A percentile compares a stretch with the other conserved stretches of the same genome.
These are phyloP conservation scores for Crax fasciolata DNA, from an alignment of 2,797 vertebrate species.

Conservation along the genomic window DNA sequence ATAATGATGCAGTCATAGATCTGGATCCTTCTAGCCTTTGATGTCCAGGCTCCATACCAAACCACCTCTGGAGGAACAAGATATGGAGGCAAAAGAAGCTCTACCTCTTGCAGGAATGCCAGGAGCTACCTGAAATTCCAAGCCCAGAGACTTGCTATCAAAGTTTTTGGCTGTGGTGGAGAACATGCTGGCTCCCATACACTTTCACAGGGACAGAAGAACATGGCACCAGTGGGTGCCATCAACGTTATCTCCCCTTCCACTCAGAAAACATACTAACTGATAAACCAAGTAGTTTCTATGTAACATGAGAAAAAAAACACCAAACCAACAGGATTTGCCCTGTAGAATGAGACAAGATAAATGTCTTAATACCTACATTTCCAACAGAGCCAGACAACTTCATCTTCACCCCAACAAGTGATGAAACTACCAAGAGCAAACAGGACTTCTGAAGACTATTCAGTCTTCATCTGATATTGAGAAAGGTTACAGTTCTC, in stretches of 20 bases:
- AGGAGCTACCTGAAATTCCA: not conserved
- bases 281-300: not conserved
- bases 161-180: not conserved
- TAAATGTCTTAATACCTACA: not conserved
- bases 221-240: not conserved
- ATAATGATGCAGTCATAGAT: not conserved
- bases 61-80: not conserved
- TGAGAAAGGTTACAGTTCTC: not conserved
- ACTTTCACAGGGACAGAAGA: constrained; percentile 27
- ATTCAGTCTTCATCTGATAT: not conserved
- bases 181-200: not conserved
- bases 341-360: not conserved
- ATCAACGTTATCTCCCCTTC: not conserved
- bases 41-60: not conserved
- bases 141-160: not conserved
- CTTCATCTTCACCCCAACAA: not conserved
- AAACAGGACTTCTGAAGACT: not conserved
- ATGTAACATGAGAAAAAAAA: not conserved
- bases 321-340: not conserved
- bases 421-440: not conserved
- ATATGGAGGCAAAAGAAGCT: not conserved
- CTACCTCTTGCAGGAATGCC: not conserved
- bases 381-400: not conserved
- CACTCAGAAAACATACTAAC: not conserved
- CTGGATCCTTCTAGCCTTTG: not conserved